phyloP scores from a whole-genome alignment of 2,888 invertebrate genomes.

The Clusia tigrina region DNA sequence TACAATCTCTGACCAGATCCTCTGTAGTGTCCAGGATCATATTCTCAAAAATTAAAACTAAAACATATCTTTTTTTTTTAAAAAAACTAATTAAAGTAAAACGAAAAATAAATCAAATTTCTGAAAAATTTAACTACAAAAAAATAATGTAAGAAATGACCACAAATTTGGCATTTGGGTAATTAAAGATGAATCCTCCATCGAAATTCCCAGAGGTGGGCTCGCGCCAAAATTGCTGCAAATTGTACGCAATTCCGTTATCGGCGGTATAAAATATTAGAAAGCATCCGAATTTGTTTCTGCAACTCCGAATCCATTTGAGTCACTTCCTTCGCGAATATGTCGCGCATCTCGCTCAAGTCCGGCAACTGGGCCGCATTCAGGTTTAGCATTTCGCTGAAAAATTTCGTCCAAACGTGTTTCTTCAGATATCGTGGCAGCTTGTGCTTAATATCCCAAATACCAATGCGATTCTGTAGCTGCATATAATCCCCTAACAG shows the following conservation, averaged over 20 bases:
- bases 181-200: too few species aligned
- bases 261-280: constrained; percentile 63
- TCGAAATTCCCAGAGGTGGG: too few species aligned
- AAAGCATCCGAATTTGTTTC: constrained; percentile 62
- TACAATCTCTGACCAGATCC: too few species aligned
- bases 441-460: constrained; percentile 76
- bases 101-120: too few species aligned
- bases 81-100: too few species aligned
- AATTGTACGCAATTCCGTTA: constrained; percentile 46
- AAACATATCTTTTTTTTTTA: too few species aligned
- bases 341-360: constrained; percentile 65
- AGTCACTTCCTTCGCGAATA: constrained; percentile 59
- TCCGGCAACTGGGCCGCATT: constrained; percentile 79
- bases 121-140: too few species aligned
- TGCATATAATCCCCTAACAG: constrained; percentile 92
- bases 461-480: constrained; percentile 71
- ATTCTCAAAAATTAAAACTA: too few species aligned
- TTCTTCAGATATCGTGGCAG: constrained; percentile 79
- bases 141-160: too few species aligned
- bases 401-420: constrained; percentile 83
- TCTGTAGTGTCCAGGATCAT: too few species aligned
- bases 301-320: constrained; percentile 64
- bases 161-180: too few species aligned
- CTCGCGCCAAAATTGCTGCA: neutral
- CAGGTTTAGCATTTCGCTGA: constrained; percentile 83